Evolutionary conservation across 2,888 invertebrate species (phyloP), one percentile per base, ranked within the genome.

Genomic region (Catocala sponsa): DNA sequence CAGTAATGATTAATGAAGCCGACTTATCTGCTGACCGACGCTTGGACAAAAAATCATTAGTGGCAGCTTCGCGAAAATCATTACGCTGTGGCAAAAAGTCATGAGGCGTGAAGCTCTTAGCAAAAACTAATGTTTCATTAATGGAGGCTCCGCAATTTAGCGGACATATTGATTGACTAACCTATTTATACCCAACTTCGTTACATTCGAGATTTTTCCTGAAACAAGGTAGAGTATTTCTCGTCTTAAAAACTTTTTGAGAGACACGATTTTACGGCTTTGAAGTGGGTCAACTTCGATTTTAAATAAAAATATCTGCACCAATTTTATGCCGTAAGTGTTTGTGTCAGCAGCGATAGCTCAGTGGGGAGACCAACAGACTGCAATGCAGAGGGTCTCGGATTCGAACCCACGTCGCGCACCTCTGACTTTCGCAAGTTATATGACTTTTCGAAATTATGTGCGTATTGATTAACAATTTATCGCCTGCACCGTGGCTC

Each of bases 1-100:
- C 71, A 50, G 60, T 73, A 74, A 79, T 81, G 82, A 82, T 82
- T 80, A 73, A 75, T 73, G 68, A 55, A 56, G 63, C 60, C 58
- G 69, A 79, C 71, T 70, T 80, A 80, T 81, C 80, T 76, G 65
- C 62, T 69, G 68, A 57, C 69, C 70, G 68, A 50, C 54, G 56
- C 47, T 53, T 12, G n/a, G 48, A 69, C 70, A 66, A 72, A 72
- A 72, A 74, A 78, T 69, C 68, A 78, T 76, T 78, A 72, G 74
- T 66, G 56, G 58, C 56, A 64, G 59, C 67, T 64, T 71, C 65
- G 68, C 47, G 62, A 80, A 85, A 86, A 83, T 78, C 78, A 84
- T 82, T 79, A 80, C 63, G 72, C 58, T 58, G 52, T 59, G 61
- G 69, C 78, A 78, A 81, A 82, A 83, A 84, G 79, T 77, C 79